Percentiles rank a stretch among this genome's conserved stretches.
phyloP scores from a whole-genome alignment of 1,140 invertebrate species.

The Pinna nobilis region DNA sequence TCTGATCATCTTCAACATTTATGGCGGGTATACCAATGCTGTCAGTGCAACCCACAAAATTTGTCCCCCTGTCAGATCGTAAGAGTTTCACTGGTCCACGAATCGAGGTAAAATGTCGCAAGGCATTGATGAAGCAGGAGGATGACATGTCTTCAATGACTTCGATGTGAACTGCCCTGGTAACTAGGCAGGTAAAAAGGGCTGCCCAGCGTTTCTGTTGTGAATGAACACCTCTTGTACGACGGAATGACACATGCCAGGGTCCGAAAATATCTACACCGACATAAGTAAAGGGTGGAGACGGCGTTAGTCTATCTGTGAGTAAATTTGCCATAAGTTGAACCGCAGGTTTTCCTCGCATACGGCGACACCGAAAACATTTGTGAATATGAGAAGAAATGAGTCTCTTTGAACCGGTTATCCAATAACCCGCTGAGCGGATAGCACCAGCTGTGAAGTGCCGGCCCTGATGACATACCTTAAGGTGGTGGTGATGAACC shows the following conservation, averaged over 20 bases:
- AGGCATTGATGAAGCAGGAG: slow-evolving; percentile 47
- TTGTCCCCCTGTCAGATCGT: slow-evolving; percentile 48
- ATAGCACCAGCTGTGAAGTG: slow-evolving; percentile 27
- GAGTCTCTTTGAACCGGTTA: slow-evolving; percentile 31
- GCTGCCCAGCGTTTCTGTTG: slow-evolving; percentile 48
- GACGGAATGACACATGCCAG: slow-evolving; percentile 19
- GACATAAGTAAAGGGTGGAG: slow-evolving; percentile 42
- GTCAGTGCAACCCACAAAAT: slow-evolving; percentile 43
- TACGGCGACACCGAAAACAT: slow-evolving; percentile 2
- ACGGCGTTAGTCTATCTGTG: slow-evolving; percentile 24
- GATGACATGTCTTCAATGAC: slow-evolving; percentile 44
- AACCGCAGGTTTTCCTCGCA: background rate
- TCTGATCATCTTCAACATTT: slow-evolving; percentile 10
- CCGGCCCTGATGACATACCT: slow-evolving; percentile 45
- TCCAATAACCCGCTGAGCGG: slow-evolving; percentile 45
- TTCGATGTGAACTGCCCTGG: slow-evolving; percentile 48
- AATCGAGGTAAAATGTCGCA: slow-evolving; percentile 38
- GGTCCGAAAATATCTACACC: slow-evolving; percentile 44
- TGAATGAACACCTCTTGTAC: slow-evolving; percentile 34
- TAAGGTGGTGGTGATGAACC: slow-evolving; percentile 33
- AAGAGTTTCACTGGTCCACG: slow-evolving; percentile 40
- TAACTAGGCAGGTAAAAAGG: slow-evolving; percentile 49
- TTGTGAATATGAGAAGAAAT: slow-evolving; percentile 39
- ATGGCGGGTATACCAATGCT: slow-evolving; percentile 15
- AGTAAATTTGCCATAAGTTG: slow-evolving; percentile 45